Conservation (phyloP, 2,888 invertebrate species). For the Pseudococcus jackbeardsleyi region DNA sequence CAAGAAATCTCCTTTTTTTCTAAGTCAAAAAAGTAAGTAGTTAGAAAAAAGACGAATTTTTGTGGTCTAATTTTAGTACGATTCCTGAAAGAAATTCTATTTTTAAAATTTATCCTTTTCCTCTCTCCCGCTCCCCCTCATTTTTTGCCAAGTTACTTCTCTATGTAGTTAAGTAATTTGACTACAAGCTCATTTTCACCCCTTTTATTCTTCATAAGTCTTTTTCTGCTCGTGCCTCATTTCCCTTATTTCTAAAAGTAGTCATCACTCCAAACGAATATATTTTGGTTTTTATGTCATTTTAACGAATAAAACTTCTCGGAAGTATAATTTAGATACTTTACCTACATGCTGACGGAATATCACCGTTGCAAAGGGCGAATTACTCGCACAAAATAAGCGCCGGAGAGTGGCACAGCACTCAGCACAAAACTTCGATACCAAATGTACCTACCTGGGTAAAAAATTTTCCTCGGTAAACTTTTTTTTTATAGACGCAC, state of each 20-base stretch:
- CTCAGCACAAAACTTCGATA: not conserved
- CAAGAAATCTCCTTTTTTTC: too few species aligned
- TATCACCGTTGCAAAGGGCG: not conserved
- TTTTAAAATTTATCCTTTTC: too few species aligned
- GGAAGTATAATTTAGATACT: not conserved
- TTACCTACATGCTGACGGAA: constrained; percentile 4
- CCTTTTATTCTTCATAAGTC: not conserved
- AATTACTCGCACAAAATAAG: not conserved
- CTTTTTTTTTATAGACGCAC: not conserved
- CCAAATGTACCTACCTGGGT: not conserved
- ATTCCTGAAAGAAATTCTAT: too few species aligned
- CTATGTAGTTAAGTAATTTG: too few species aligned
- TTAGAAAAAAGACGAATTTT: too few species aligned
- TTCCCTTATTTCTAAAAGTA: not conserved
- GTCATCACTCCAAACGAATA: not conserved
- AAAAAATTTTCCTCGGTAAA: not conserved
- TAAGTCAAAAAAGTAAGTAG: too few species aligned
- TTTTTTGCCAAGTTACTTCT: too few species aligned
- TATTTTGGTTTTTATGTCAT: not conserved
- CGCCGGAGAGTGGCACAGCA: not conserved
- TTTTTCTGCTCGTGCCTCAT: not conserved
- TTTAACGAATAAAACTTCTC: not conserved
- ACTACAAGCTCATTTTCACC: too few species aligned
- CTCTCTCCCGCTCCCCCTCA: too few species aligned
- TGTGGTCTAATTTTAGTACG: too few species aligned